phyloP scores from a whole-genome alignment of 2,797 vertebrate species.

The Gymnoscopelus braueri region DNA sequence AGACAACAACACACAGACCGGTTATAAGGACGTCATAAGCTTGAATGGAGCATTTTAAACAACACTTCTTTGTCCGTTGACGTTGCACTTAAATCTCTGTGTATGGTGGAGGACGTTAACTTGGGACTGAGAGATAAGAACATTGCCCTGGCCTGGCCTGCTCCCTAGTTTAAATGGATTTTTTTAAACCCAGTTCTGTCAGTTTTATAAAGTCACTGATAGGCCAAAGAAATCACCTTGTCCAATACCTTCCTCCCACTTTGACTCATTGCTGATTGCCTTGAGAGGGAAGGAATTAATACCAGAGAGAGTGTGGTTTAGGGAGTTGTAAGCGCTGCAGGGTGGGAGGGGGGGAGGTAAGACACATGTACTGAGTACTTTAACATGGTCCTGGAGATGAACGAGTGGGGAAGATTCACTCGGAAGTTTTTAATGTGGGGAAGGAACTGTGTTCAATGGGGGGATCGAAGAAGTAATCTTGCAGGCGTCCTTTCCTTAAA shows the following conservation, averaged over 20 bases:
- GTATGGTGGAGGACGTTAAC: slow-evolving; percentile 33
- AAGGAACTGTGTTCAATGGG: slow-evolving; percentile 35
- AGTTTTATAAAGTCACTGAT: slow-evolving; percentile 29
- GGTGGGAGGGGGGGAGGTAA: too few species aligned
- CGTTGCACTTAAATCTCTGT: slow-evolving; percentile 48
- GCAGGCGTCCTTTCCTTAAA: slow-evolving; percentile 13
- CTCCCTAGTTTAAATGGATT: too few species aligned
- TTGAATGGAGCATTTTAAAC: slow-evolving; percentile 46
- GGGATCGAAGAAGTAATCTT: slow-evolving; percentile 39
- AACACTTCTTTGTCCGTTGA: slow-evolving; percentile 40
- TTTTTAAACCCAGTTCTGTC: too few species aligned
- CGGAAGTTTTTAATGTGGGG: slow-evolving; percentile 22
- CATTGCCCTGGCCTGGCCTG: too few species aligned
- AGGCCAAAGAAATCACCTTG: slow-evolving; percentile 67
- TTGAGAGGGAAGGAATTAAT: slow-evolving; percentile 18
- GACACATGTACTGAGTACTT: neutral
- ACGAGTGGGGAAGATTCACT: slow-evolving; percentile 21
- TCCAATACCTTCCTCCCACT: slow-evolving; percentile 37
- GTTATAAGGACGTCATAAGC: slow-evolving; percentile 25
- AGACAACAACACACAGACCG: slow-evolving; percentile 11
- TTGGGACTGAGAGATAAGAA: too few species aligned
- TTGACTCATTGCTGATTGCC: slow-evolving; percentile 20
- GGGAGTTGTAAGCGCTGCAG: slow-evolving; percentile 4
- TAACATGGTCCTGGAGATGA: neutral
- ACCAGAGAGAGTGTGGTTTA: slow-evolving; percentile 25